Base-by-base conservation (phyloP, 2,888 invertebrate species). In the Netelia melanura region DNA sequence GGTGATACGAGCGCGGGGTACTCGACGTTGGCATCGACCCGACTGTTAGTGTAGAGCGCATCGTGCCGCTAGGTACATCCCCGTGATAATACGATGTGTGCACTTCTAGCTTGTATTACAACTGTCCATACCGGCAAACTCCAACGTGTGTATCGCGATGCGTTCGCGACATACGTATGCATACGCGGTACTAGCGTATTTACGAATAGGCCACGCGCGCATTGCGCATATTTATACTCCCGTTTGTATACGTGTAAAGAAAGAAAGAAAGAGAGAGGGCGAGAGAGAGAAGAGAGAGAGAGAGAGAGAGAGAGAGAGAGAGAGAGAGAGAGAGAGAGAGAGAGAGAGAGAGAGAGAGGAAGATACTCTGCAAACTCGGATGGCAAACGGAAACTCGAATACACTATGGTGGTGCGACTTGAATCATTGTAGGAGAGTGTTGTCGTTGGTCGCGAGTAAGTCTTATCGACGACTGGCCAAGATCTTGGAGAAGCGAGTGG, bases 391-490 rank as follows among this genome's bases (percentile, higher is more conserved):
- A 17, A 21, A 64, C 17, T n/a, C 11, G n/a, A 14, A 52, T 52
- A 43, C 38, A 38, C 64, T 21, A 11, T 52, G 25, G 72, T 38
- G 44, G 48, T 11, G 25, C 38, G 48, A 58, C 38, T 67, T 62
- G 14, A 38, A 30, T 23, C 23, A 58, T 52, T 67, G 21, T 54
- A n/a, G 14, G 10, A 17, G n/a, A 17, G 10, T 17, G 58, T 44
- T 61, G 81, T 38, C 70, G 62, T 52, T 78, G 70, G 38, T 61
- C 68, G 52, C 70, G 30, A 52, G 17, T 48, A 21, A 10, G 58
- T 14, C 30, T 74, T 48, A 80, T 80, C 72, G 64, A 43, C 56
- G 17, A 58, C 58, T 21, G 44, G 72, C 67, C 67, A 58, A 56
- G 58, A 21, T 23, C 30, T 17, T 23, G n/a, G 52, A 54, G 9